phyloP scores from a whole-genome alignment of 1,140 invertebrate species.

The Plutomurus gul region DNA sequence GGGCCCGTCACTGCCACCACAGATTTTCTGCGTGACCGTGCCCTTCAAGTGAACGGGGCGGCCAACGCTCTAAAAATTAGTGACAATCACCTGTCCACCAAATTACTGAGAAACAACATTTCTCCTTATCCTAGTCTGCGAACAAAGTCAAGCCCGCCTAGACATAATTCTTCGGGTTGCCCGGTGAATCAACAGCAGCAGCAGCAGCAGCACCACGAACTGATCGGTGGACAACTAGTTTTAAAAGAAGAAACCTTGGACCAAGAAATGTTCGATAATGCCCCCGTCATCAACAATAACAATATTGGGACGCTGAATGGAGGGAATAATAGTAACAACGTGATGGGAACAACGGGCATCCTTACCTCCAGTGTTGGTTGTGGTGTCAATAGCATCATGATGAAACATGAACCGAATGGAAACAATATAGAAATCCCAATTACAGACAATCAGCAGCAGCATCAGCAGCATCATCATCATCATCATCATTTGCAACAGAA shows the following conservation, averaged over 20 bases:
- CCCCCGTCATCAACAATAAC: slow-evolving; percentile 2
- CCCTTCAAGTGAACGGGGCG: neutral
- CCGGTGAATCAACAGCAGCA: neutral
- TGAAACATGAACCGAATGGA: slow-evolving; percentile 49
- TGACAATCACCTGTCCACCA: slow-evolving; percentile 50
- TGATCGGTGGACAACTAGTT: neutral
- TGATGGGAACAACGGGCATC: neutral
- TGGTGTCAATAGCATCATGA: slow-evolving; percentile 16
- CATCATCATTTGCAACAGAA: slow-evolving; percentile 20
- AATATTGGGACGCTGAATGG: neutral
- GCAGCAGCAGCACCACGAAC: neutral
- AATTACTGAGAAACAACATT: slow-evolving; percentile 32
- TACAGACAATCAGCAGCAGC: neutral
- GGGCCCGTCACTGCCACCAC: slow-evolving; percentile 8
- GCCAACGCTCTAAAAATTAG: slow-evolving; percentile 41
- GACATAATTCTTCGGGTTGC: neutral
- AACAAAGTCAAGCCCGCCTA: neutral
- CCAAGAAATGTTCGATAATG: slow-evolving; percentile 33
- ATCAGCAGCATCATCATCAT: neutral
- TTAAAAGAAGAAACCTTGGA: neutral
- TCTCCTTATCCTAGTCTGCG: slow-evolving; percentile 32
- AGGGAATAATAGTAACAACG: neutral
- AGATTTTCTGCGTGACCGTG: slow-evolving; percentile 14
- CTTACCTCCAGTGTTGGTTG: neutral
- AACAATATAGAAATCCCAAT: slow-evolving; percentile 43